Conservation (phyloP, 2,888 invertebrate genomes). For the Drosophila lacicola region DNA sequence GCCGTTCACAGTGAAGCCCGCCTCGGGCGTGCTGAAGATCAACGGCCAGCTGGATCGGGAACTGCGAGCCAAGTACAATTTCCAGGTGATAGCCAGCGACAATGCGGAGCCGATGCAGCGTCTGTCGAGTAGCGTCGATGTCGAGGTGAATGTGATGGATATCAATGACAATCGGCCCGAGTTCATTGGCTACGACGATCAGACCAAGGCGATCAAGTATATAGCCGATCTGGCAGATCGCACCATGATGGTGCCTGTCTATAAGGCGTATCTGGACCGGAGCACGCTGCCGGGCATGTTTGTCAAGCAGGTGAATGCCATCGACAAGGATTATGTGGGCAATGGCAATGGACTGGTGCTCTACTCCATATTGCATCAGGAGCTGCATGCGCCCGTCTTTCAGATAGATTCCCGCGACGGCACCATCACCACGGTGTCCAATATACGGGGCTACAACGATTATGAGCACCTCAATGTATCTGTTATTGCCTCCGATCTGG, state of each 20-base stretch:
- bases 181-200: conserved; percentile 91
- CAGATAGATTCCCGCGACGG: conserved; percentile 95
- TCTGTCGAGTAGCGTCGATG: conserved; percentile 90
- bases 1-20: conserved; percentile 90
- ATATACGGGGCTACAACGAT: conserved; percentile 84
- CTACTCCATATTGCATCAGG: conserved; percentile 90
- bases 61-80: conserved; percentile 88
- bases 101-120: conserved; percentile 87
- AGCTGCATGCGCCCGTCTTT: conserved; percentile 88
- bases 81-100: conserved; percentile 91
- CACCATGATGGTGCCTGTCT: conserved; percentile 88
- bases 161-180: conserved; percentile 93
- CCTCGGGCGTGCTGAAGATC: conserved; percentile 89
- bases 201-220: conserved; percentile 73
- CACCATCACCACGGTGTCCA: conserved; percentile 90
- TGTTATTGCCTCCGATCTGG: conserved; percentile 93
- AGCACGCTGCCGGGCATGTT: conserved; percentile 91
- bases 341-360: conserved; percentile 95
- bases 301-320: conserved; percentile 91
- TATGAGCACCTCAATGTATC: conserved; percentile 89
- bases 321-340: conserved; percentile 93
- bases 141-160: conserved; percentile 93
- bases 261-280: conserved; percentile 91
- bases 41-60: conserved; percentile 93
- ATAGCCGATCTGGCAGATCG: conserved; percentile 74